These are phyloP conservation scores for Orthosia cruda DNA, from an alignment of 2,888 invertebrate genomes.

Conservation along the genomic window DNA sequence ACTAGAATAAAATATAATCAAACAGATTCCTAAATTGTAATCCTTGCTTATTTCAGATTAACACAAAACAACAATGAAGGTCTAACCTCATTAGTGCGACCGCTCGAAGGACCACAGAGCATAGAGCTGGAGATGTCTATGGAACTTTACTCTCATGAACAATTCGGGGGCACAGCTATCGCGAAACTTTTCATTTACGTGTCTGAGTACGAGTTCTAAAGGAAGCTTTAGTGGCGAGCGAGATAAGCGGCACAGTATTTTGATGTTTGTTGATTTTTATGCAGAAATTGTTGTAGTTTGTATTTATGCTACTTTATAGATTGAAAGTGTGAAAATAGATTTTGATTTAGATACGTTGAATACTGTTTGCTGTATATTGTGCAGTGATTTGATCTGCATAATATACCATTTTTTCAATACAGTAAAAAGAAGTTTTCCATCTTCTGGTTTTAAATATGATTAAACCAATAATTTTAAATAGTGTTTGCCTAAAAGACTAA, in stretches of 20 bases:
- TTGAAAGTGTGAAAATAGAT: not conserved
- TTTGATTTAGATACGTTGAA: not conserved
- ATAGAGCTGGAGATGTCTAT: slow-evolving; percentile 97
- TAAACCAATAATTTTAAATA: too few species aligned
- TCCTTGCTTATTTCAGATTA: slow-evolving; percentile 81
- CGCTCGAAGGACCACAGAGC: slow-evolving; percentile 97
- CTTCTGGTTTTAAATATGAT: too few species aligned
- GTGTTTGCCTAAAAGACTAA: too few species aligned
- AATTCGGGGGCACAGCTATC: slow-evolving; percentile 95
- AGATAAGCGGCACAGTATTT: slow-evolving; percentile 21
- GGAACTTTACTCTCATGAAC: slow-evolving; percentile 95
- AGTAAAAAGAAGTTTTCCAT: too few species aligned
- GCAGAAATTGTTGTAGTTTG: not conserved
- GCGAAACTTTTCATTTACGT: slow-evolving; percentile 97
- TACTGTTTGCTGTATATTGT: not conserved
- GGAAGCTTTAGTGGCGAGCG: slow-evolving; percentile 22
- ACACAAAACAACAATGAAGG: slow-evolving; percentile 93
- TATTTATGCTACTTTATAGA: not conserved
- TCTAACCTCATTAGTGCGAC: slow-evolving; percentile 94
- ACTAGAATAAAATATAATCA: too few species aligned
- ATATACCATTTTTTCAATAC: too few species aligned
- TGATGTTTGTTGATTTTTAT: slow-evolving; percentile 12
- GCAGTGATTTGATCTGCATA: too few species aligned
- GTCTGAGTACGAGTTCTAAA: slow-evolving; percentile 94
- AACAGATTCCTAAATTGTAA: not conserved